phyloP scores from a whole-genome alignment of 2,888 invertebrate genomes.

The Drosophila multiciliata region DNA sequence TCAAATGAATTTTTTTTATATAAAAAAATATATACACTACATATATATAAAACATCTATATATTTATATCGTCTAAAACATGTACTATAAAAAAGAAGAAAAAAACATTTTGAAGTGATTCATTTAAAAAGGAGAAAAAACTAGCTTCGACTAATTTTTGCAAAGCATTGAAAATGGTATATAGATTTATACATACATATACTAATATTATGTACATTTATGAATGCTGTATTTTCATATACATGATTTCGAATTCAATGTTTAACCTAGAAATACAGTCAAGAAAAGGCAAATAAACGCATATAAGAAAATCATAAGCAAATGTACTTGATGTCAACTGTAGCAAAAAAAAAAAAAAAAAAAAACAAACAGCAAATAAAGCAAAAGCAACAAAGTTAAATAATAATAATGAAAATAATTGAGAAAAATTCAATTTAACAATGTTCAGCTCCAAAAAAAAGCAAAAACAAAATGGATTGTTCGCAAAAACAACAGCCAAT shows the following conservation, averaged over 20 bases:
- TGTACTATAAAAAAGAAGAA: slow-evolving; percentile 46
- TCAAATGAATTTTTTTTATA: slow-evolving; percentile 15
- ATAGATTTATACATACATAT: slow-evolving; percentile 60
- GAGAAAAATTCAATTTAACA: slow-evolving; percentile 23
- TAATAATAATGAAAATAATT: slow-evolving; percentile 30
- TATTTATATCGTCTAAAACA: slow-evolving; percentile 50
- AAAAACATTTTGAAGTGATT: slow-evolving; percentile 26
- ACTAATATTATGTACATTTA: slow-evolving; percentile 46
- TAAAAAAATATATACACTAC: slow-evolving; percentile 20
- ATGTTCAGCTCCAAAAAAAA: slow-evolving; percentile 31
- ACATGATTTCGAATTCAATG: slow-evolving; percentile 72
- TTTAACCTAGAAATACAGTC: slow-evolving; percentile 71
- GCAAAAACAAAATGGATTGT: slow-evolving; percentile 6
- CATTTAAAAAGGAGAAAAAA: slow-evolving; percentile 22
- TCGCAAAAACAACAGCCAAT: slow-evolving; percentile 19
- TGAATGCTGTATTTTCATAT: slow-evolving; percentile 71
- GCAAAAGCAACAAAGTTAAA: slow-evolving; percentile 46
- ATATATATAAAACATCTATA: slow-evolving; percentile 42
- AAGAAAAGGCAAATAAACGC: slow-evolving; percentile 53
- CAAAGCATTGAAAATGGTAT: slow-evolving; percentile 70
- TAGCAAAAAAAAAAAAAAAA: slow-evolving; percentile 52
- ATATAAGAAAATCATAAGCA: slow-evolving; percentile 64
- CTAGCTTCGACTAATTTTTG: slow-evolving; percentile 49
- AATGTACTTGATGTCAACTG: slow-evolving; percentile 78
- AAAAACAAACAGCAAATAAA: slow-evolving; percentile 34